Evolutionary conservation across 64 coral and sea anemone genomes (phyloP).

Genomic region (Actinia tenebrosa): DNA sequence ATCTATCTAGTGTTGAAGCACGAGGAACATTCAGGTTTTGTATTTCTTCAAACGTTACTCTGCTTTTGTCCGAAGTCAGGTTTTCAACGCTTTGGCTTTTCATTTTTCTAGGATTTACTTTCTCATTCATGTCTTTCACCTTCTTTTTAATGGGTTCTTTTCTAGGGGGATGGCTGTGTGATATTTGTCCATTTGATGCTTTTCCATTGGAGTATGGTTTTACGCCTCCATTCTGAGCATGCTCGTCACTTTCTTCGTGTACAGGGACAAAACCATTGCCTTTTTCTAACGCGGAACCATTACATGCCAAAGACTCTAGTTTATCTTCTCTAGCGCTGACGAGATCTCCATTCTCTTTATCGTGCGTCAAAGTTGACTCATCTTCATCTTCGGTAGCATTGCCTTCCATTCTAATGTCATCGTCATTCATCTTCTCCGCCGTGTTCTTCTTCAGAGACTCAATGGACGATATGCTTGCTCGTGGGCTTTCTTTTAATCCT

Average conservation of each 20-base stretch:
- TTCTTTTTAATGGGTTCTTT: not conserved
- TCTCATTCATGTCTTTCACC: not conserved
- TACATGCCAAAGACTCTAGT: not conserved
- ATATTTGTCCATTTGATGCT: not conserved
- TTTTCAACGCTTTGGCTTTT: not conserved
- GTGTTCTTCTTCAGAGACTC: not conserved
- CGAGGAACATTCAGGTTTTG: not conserved
- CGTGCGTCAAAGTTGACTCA: not conserved
- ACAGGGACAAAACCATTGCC: not conserved
- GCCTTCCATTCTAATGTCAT: not conserved
- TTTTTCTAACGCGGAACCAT: not conserved
- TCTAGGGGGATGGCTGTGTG: not conserved
- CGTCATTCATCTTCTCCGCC: not conserved
- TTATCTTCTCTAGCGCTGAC: not conserved
- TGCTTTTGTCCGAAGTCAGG: not conserved
- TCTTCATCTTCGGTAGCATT: not conserved
- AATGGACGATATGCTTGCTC: not conserved
- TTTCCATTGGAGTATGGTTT: not conserved
- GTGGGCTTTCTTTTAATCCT: not conserved
- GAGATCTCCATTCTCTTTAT: not conserved
- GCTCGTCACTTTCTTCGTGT: not conserved
- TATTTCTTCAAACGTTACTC: conserved; percentile 5
- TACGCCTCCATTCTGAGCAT: not conserved
- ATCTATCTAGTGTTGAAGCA: not conserved
- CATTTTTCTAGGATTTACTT: not conserved